These are phyloP conservation scores for Trididemnum clinides DNA, from an alignment of 23 tunicate genomes.

Conservation along the genomic window DNA sequence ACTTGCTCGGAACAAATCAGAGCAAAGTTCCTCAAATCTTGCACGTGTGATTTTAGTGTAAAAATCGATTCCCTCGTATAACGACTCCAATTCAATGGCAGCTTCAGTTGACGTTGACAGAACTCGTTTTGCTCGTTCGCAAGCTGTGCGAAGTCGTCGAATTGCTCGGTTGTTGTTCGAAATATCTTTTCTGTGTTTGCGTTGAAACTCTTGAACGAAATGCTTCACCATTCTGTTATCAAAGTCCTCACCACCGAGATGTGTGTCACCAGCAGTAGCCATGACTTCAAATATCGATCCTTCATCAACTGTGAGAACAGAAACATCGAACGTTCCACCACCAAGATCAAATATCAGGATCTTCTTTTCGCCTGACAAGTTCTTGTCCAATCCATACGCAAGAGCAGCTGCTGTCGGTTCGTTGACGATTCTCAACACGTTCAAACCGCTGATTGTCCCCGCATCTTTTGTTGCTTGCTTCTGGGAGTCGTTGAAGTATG, in stretches of 20 bases:
- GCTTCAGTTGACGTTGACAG: conserved; percentile 89
- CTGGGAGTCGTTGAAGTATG: conserved; percentile 96
- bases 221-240: conserved; percentile 93
- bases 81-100: conserved; percentile 76
- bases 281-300: conserved; percentile 89
- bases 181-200: conserved; percentile 73
- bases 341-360: conserved; percentile 89
- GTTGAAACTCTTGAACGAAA: conserved; percentile 74
- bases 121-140: conserved; percentile 84
- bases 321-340: conserved; percentile 96
- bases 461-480: conserved; percentile 94
- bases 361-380: conserved; percentile 53
- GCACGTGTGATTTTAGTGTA: conserved; percentile 88
- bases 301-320: conserved; percentile 70
- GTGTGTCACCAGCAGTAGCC: conserved; percentile 90
- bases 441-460: conserved; percentile 77
- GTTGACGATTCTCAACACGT: conserved; percentile 75
- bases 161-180: conserved; percentile 71
- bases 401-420: conserved; percentile 97
- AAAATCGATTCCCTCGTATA: conserved; percentile 91
- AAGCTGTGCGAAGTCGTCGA: conserved; percentile 81
- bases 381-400: conserved; percentile 86
- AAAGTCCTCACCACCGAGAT: conserved; percentile 96
- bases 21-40: conserved; percentile 83
- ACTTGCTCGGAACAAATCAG: conserved; percentile 83